Conservation (phyloP, 1,140 invertebrate species). For the Glomeris maerens region DNA sequence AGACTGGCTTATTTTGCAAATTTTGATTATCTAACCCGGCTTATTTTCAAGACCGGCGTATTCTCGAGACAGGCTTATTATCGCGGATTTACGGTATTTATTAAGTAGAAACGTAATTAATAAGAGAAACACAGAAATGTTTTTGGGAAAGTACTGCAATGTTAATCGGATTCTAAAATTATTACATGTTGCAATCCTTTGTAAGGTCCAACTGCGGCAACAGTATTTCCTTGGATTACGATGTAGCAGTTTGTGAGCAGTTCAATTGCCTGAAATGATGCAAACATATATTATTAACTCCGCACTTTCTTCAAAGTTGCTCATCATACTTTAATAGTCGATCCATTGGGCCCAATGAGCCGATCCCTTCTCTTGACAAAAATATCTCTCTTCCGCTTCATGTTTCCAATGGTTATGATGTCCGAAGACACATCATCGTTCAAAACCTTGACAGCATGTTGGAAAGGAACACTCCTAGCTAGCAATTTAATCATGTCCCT, state of each 20-base stretch:
- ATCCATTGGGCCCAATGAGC: slow-evolving; percentile 90
- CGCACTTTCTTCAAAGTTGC: neutral
- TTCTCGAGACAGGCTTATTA: too few species aligned
- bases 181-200: slow-evolving; percentile 75
- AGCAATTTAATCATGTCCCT: slow-evolving; percentile 91
- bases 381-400: slow-evolving; percentile 82
- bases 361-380: slow-evolving; percentile 92
- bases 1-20: too few species aligned
- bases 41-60: too few species aligned
- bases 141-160: slow-evolving; percentile 9
- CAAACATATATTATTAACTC: neutral
- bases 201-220: slow-evolving; percentile 86
- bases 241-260: slow-evolving; percentile 96
- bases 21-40: too few species aligned
- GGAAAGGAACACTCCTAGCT: slow-evolving; percentile 89
- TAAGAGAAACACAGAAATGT: slow-evolving; percentile 14
- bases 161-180: slow-evolving; percentile 10
- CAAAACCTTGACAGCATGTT: slow-evolving; percentile 53
- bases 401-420: slow-evolving; percentile 89
- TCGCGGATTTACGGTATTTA: too few species aligned
- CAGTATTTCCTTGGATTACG: slow-evolving; percentile 94
- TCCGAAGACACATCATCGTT: slow-evolving; percentile 87
- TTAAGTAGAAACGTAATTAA: too few species aligned
- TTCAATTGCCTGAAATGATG: slow-evolving; percentile 61
- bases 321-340: slow-evolving; percentile 60